Evolutionary conservation across 2,113 vertebrate genomes (phyloP).

Genomic region (Nothobranchius kuhntae): DNA sequence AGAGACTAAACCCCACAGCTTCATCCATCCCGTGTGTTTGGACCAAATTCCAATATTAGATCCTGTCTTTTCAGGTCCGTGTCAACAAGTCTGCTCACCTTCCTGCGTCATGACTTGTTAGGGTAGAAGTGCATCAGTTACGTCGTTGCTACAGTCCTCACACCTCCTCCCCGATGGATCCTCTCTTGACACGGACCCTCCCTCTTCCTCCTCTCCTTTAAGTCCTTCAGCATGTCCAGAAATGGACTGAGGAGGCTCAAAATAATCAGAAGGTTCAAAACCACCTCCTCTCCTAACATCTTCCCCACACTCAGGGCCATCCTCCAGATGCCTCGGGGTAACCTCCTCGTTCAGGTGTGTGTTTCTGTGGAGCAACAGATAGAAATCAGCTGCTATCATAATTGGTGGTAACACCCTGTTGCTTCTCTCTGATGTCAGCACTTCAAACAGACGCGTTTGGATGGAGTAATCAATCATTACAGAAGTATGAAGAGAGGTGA

Average conservation of each 20-base stretch:
- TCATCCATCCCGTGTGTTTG: too few relatives aligned
- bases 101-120: constrained; percentile 39
- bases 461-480: constrained; percentile 14
- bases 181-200: constrained; percentile 12
- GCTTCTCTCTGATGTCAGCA: constrained; percentile 1
- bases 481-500: background rate
- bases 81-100: constrained; percentile 49
- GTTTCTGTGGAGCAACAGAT: constrained; percentile 51
- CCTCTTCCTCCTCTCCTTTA: constrained; percentile 17
- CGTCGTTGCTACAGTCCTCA: constrained; percentile 23
- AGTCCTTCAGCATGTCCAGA: constrained; percentile 42
- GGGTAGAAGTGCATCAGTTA: constrained; percentile 41
- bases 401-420: constrained; percentile 20
- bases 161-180: constrained; percentile 14
- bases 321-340: constrained; percentile 75
- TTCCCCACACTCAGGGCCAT: constrained; percentile 71
- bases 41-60: too few relatives aligned
- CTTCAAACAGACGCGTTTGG: constrained; percentile 35
- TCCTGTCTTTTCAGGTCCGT: background rate
- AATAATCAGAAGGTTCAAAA: constrained; percentile 59
- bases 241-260: constrained; percentile 72
- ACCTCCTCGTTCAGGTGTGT: constrained; percentile 72
- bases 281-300: constrained; percentile 78
- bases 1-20: constrained; percentile 30
- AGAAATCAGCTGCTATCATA: constrained; percentile 18